These are phyloP conservation scores for Trissolcus brochymenae DNA, from an alignment of 2,888 invertebrate species.

Conservation along the genomic window DNA sequence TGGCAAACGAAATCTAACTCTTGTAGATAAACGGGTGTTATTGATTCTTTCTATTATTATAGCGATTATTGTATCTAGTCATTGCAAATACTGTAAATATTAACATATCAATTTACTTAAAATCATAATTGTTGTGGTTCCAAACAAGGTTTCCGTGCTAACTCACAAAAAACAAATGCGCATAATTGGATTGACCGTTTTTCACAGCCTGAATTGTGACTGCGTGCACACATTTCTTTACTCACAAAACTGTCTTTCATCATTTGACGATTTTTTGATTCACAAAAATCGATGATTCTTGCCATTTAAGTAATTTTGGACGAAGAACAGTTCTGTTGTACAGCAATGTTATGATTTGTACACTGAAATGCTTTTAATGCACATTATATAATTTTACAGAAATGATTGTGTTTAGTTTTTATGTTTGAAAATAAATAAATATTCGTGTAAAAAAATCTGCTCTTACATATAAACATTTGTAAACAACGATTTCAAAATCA, in stretches of 20 bases:
- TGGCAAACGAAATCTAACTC: not conserved
- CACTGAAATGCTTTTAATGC: no score
- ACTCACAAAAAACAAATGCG: not conserved
- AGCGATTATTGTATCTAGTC: conserved; percentile 37
- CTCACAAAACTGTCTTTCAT: not conserved
- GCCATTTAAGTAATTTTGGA: no score
- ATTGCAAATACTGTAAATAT: conserved; percentile 43
- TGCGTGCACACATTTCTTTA: not conserved
- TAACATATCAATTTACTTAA: conserved; percentile 44
- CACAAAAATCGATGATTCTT: no score
- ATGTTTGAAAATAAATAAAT: no score
- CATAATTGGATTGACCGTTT: not conserved
- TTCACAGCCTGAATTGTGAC: not conserved
- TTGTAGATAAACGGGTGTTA: conserved; percentile 13
- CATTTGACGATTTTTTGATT: no score
- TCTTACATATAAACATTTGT: not conserved
- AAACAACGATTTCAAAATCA: no score
- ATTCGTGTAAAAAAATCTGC: not conserved
- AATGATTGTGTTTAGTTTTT: no score
- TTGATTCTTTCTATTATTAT: conserved; percentile 16
- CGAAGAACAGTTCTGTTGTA: not conserved
- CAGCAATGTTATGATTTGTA: not conserved
- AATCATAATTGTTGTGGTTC: conserved; percentile 5
- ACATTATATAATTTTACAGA: no score
- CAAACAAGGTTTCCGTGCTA: conserved; percentile 1